Base-by-base conservation (phyloP, 2,113 vertebrate species). In the Bufo gargarizans region DNA sequence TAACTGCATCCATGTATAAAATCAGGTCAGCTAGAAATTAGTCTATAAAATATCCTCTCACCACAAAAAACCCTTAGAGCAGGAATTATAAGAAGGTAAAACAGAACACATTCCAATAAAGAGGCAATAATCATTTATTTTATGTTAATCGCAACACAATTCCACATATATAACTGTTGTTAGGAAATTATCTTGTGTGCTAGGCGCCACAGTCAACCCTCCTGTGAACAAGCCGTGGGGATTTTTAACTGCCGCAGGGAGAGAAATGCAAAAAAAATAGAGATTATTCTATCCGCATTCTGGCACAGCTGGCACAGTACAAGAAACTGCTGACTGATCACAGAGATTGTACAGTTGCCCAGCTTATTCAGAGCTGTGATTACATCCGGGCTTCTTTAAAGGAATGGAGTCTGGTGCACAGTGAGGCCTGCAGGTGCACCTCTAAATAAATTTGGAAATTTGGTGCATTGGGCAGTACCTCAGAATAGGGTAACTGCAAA, bases 191-290 rank as follows among this genome's bases (percentile, higher is more conserved):
- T 78, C 49, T 43, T 22, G 56, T 50, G n/a, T 65, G 74, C 58
- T 55, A 6, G 22, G 14, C 58, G 11, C 61, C 61, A 1, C 16
- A 19, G 45, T 20, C 43, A 16, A 49, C 43, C 58, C 20, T 78
- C 84, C 84, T 63, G 19, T 49, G 43, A 50, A 45, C 14, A 33
- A 9, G 17, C 76, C 49, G 33, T 49, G 7, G 43, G 82, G 77
- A 50, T 20, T 67, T 74, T 43, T 33, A 6, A 33, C 74, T 63
- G 74, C 74, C 13, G 58, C 84, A 78, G 45, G 77, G 76, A 77
- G 43, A 79, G 77, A n/a, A 69, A 43, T 79, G 49, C 61, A 79
- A 61, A 86, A 86, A 86, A 86, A 86, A 80, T n/a, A 69, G 72
- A 43, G 78, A 86, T 79, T 33, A 79, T 86, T 79, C 58, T 77